Percentiles rank a stretch among this genome's conserved stretches.
These are phyloP conservation scores for Tromatobia lineatoria DNA, from an alignment of 2,888 invertebrate genomes.

Conservation along the genomic window DNA sequence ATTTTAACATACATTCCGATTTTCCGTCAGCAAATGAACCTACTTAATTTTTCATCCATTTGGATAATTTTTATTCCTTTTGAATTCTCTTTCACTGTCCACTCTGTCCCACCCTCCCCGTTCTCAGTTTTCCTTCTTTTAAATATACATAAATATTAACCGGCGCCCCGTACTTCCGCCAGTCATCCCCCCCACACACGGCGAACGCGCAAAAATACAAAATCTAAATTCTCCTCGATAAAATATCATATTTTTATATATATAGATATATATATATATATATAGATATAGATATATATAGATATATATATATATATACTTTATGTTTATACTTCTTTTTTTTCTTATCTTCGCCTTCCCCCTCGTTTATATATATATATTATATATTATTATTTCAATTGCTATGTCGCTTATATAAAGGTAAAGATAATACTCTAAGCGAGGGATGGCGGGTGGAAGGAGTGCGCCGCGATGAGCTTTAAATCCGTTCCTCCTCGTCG, in stretches of 20 bases:
- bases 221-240: slow-evolving; percentile 83
- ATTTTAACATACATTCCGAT: slow-evolving; percentile 27
- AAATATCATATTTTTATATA: slow-evolving; percentile 79
- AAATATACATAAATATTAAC: slow-evolving; percentile 70
- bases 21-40: slow-evolving; percentile 8
- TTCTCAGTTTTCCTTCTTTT: slow-evolving; percentile 62
- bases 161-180: slow-evolving; percentile 72
- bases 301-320: slow-evolving; percentile 64
- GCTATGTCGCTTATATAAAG: slow-evolving; percentile 83
- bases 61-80: slow-evolving; percentile 33
- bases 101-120: slow-evolving; percentile 34
- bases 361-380: slow-evolving; percentile 74
- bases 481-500: slow-evolving; percentile 59
- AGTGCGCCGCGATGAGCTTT: slow-evolving; percentile 74
- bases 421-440: slow-evolving; percentile 84
- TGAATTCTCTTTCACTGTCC: slow-evolving; percentile 29
- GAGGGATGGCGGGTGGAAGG: slow-evolving; percentile 82
- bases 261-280: slow-evolving; percentile 65
- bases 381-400: slow-evolving; percentile 82
- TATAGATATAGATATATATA: slow-evolving; percentile 65
- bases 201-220: slow-evolving; percentile 83
- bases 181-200: slow-evolving; percentile 75
- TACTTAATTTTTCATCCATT: slow-evolving; percentile 21
- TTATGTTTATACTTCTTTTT: slow-evolving; percentile 66
- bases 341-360: slow-evolving; percentile 34